Conservation (phyloP, 2,113 vertebrate species). For the Turdus rufiventris region DNA sequence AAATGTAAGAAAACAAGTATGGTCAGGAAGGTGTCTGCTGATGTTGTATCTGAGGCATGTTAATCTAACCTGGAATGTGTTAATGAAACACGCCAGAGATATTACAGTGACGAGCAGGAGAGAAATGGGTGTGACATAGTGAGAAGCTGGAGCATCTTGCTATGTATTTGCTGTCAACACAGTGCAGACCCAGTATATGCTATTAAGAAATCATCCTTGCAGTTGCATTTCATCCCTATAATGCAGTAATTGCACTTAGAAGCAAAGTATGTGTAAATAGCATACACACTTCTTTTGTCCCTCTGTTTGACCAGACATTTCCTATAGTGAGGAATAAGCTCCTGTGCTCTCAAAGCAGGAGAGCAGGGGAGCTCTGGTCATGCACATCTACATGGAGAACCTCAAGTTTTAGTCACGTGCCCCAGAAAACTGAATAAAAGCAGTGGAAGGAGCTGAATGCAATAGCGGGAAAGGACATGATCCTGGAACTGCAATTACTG, state of each 20-base stretch:
- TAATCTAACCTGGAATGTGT: slow-evolving; percentile 26
- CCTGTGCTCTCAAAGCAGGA: not conserved
- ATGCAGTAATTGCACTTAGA: not conserved
- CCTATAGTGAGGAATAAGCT: not conserved
- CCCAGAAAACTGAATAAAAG: not conserved
- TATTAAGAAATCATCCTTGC: slow-evolving; percentile 15
- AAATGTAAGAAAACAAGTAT: slow-evolving; percentile 15
- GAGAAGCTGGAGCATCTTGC: not conserved
- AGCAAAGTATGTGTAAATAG: not conserved
- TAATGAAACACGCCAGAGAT: slow-evolving; percentile 34
- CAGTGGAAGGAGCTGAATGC: not conserved
- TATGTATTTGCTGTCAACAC: not conserved
- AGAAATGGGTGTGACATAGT: slow-evolving; percentile 11
- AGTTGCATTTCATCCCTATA: not conserved
- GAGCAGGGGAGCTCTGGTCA: not conserved
- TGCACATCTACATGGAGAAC: not conserved
- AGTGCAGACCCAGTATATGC: not conserved
- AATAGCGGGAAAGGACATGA: not conserved
- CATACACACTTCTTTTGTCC: not conserved
- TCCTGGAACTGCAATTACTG: not conserved
- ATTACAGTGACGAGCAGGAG: not conserved
- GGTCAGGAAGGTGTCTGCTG: slow-evolving; percentile 14
- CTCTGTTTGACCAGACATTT: not conserved
- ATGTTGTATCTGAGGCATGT: not conserved
- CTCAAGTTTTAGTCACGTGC: not conserved